These are phyloP conservation scores for Bellardia bayeri DNA, from an alignment of 2,888 invertebrate species.

Conservation along the genomic window DNA sequence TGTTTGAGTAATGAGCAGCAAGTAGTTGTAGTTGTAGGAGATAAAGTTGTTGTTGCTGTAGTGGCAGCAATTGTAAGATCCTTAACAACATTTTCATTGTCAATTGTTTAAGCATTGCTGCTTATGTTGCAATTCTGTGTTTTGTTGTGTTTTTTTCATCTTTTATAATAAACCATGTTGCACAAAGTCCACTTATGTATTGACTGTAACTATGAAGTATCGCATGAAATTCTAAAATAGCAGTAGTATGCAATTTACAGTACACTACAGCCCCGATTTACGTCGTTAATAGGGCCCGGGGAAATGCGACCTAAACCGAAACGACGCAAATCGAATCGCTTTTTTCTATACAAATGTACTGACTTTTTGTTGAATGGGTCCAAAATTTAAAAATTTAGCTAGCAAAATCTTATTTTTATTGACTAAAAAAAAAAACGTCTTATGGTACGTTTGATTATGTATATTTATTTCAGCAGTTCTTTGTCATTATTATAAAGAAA, in stretches of 20 bases:
- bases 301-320: no score
- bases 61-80: slow-evolving; percentile 42
- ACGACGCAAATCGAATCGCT: no score
- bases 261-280: neutral
- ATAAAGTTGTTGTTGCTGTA: neutral
- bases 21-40: neutral
- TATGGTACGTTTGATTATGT: no score
- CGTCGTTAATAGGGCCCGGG: no score
- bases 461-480: no score
- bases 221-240: neutral
- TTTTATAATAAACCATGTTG: slow-evolving; percentile 28
- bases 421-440: no score
- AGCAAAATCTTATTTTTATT: no score
- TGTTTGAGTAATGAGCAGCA: no score
- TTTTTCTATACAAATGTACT: no score
- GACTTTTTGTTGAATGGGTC: no score
- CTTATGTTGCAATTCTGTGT: slow-evolving; percentile 41
- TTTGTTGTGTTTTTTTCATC: neutral
- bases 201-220: slow-evolving; percentile 2
- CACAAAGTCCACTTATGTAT: slow-evolving; percentile 21
- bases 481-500: no score
- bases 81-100: slow-evolving; percentile 62
- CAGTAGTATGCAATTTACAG: neutral
- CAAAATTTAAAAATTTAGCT: no score
- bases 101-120: slow-evolving; percentile 57